Evolutionary conservation across 2,797 vertebrate species (phyloP).

Genomic region (Falco columbarius): DNA sequence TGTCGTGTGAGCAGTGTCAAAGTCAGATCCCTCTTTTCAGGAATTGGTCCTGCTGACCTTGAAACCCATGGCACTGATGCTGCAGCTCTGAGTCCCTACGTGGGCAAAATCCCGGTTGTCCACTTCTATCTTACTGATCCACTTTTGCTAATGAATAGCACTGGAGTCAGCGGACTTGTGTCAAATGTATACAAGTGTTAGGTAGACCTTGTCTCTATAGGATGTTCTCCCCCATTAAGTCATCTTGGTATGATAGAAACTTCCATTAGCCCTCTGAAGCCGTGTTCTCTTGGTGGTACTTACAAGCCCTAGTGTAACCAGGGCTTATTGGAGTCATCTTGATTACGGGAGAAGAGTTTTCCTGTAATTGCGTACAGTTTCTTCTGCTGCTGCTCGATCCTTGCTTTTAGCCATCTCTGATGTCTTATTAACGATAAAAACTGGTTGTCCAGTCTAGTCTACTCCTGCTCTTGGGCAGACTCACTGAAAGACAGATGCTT

Average conservation of each 20-base stretch:
- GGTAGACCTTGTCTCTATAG: neutral
- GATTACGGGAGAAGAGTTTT: neutral
- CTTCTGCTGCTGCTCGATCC: neutral
- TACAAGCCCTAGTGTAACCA: neutral
- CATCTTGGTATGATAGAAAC: neutral
- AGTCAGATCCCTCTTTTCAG: neutral
- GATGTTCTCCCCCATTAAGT: neutral
- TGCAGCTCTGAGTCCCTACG: neutral
- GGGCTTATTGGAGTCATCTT: neutral
- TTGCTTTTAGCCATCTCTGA: neutral
- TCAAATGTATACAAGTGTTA: neutral
- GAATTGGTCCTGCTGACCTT: neutral
- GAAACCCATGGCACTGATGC: neutral
- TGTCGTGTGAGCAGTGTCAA: neutral
- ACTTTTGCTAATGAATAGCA: neutral
- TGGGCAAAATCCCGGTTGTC: neutral
- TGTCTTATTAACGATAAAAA: neutral
- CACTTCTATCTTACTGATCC: neutral
- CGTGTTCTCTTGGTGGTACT: neutral
- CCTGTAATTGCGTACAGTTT: neutral
- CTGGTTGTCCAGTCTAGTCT: neutral
- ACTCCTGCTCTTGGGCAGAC: neutral
- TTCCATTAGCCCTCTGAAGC: neutral
- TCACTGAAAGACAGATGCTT: neutral
- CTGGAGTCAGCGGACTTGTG: neutral